phyloP scores from a whole-genome alignment of 1,140 invertebrate species.

The Amyelois transitella region DNA sequence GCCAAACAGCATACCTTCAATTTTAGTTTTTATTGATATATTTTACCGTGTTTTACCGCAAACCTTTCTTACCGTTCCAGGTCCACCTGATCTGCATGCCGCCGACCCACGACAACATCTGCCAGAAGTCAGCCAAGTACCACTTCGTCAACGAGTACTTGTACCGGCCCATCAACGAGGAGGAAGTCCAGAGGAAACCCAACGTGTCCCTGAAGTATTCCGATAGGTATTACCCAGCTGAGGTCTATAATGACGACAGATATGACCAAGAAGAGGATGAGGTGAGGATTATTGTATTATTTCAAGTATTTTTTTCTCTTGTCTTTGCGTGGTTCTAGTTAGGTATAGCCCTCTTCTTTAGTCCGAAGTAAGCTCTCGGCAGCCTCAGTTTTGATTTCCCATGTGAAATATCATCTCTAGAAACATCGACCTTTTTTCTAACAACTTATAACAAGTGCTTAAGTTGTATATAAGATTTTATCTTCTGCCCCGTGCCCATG shows the following conservation, averaged over 20 bases:
- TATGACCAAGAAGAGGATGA: constrained; percentile 77
- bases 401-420: too few relatives aligned
- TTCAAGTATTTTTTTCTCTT: too few relatives aligned
- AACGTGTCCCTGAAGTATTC: constrained; percentile 90
- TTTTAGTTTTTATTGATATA: too few relatives aligned
- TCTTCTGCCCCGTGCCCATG: too few relatives aligned
- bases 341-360: too few relatives aligned
- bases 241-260: constrained; percentile 82
- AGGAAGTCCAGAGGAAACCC: constrained; percentile 85
- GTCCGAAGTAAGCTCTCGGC: too few relatives aligned
- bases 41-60: background rate
- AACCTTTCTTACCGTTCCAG: constrained; percentile 52
- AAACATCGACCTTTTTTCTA: too few relatives aligned
- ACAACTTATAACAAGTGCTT: too few relatives aligned
- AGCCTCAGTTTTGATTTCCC: too few relatives aligned
- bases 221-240: constrained; percentile 86
- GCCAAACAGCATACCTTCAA: too few relatives aligned
- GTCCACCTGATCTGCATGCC: constrained; percentile 96
- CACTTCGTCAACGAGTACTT: constrained; percentile 95
- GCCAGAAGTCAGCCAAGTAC: constrained; percentile 90
- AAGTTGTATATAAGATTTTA: too few relatives aligned
- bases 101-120: constrained; percentile 90
- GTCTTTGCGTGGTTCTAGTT: too few relatives aligned
- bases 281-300: constrained; percentile 28
- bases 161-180: constrained; percentile 89